Conservation (phyloP, 2,888 invertebrate genomes). For the Eupithecia exiguata region DNA sequence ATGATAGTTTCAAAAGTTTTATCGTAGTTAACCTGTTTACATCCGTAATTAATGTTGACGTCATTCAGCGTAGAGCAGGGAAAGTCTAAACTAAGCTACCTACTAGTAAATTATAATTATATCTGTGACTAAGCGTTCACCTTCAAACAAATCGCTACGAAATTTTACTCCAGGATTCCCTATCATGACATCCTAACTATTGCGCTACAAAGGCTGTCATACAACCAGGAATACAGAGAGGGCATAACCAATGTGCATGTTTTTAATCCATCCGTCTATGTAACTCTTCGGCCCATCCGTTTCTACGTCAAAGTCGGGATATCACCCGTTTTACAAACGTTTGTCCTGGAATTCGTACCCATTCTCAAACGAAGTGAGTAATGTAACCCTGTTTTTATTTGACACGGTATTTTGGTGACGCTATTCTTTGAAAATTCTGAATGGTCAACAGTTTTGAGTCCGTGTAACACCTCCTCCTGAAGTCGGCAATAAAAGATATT, state of each 20-base stretch:
- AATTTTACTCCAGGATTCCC: not conserved
- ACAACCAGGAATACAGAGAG: not conserved
- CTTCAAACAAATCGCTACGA: no score
- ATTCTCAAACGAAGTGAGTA: not conserved
- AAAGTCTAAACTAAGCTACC: no score
- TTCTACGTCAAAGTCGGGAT: not conserved
- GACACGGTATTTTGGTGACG: not conserved
- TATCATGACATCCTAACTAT: not conserved
- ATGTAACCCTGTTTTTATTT: not conserved
- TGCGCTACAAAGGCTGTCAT: not conserved
- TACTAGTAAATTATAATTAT: no score
- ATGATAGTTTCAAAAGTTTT: no score
- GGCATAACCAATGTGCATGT: not conserved
- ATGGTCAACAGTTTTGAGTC: no score
- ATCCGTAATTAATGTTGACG: no score
- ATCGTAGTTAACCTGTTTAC: no score
- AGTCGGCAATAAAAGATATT: no score
- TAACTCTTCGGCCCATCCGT: not conserved
- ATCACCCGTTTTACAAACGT: not conserved
- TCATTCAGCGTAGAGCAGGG: no score
- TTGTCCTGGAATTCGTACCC: not conserved
- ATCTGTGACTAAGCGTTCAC: no score
- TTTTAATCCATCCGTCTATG: conserved; percentile 1
- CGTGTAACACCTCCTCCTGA: no score
- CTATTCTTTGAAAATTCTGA: not conserved